phyloP scores from a whole-genome alignment of 2,888 invertebrate species.

The Rhogogaster chlorosoma region DNA sequence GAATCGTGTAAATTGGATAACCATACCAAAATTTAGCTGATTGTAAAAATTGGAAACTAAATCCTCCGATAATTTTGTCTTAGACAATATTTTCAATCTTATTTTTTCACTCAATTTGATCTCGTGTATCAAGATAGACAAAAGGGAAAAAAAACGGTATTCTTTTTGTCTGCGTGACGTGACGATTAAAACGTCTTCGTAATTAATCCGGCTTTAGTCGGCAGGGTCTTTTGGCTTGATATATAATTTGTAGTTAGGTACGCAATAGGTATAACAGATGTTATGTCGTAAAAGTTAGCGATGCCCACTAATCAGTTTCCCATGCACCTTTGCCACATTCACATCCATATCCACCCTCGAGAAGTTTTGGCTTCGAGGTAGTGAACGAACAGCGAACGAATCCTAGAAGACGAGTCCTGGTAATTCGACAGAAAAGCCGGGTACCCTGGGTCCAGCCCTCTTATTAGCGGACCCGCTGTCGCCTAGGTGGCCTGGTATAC shows the following conservation, averaged over 20 bases:
- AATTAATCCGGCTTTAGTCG: constrained; percentile 26
- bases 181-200: constrained; percentile 24
- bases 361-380: not conserved
- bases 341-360: not conserved
- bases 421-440: constrained; percentile 47
- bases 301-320: constrained; percentile 50
- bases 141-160: not conserved
- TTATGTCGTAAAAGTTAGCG: constrained; percentile 45
- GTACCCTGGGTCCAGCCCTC: constrained; percentile 52
- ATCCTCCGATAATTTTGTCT: not conserved
- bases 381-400: not conserved
- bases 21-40: not conserved
- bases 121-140: not conserved
- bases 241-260: constrained; percentile 22
- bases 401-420: constrained; percentile 44
- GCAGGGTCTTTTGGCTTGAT: not conserved
- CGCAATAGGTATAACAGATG: constrained; percentile 32
- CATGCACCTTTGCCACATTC: constrained; percentile 16
- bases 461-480: constrained; percentile 57
- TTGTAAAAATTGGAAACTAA: not conserved
- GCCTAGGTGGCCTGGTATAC: constrained; percentile 57
- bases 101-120: not conserved
- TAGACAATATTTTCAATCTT: not conserved
- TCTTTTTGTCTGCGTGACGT: not conserved
- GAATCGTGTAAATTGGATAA: not conserved